Evolutionary conservation across 2,113 vertebrate species (phyloP).

Genomic region (Accipiter cooperii): DNA sequence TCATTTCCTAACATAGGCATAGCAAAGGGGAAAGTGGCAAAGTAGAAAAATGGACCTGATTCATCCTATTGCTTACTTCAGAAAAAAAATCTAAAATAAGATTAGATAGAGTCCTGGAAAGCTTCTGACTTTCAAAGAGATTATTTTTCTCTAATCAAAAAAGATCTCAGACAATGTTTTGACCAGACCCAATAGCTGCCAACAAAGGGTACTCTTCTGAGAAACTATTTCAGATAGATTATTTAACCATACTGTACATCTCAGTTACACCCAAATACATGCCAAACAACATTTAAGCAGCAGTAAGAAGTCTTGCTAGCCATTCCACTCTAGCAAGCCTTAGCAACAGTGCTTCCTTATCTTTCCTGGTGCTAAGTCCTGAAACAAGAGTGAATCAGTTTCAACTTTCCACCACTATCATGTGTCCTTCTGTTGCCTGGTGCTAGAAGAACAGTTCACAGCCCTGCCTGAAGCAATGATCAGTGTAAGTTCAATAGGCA

Average conservation of each 20-base stretch:
- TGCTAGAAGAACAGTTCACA: not conserved
- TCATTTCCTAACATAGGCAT: not conserved
- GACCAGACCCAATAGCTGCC: not conserved
- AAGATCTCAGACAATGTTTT: not conserved
- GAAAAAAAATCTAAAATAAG: not conserved
- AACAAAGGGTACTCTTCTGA: not conserved
- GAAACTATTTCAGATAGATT: not conserved
- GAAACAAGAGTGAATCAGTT: conserved; percentile 14
- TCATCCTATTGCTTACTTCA: not conserved
- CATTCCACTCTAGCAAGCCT: not conserved
- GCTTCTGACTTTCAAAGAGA: not conserved
- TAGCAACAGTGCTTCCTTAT: not conserved
- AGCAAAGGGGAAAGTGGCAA: not conserved
- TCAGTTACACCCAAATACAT: not conserved
- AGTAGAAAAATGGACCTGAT: not conserved
- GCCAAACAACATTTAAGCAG: not conserved
- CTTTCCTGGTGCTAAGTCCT: not conserved
- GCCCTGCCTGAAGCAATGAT: not conserved
- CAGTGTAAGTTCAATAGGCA: fast-evolving
- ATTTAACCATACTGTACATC: not conserved
- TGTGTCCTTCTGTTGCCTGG: not conserved
- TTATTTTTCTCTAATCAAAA: not conserved
- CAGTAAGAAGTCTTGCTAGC: not conserved
- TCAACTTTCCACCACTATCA: conserved; percentile 5
- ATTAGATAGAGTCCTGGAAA: not conserved